Evolutionary conservation across 1,140 invertebrate species (phyloP), one percentile per base, ranked within the genome.

Genomic region (Hylyphantes graminicola): DNA sequence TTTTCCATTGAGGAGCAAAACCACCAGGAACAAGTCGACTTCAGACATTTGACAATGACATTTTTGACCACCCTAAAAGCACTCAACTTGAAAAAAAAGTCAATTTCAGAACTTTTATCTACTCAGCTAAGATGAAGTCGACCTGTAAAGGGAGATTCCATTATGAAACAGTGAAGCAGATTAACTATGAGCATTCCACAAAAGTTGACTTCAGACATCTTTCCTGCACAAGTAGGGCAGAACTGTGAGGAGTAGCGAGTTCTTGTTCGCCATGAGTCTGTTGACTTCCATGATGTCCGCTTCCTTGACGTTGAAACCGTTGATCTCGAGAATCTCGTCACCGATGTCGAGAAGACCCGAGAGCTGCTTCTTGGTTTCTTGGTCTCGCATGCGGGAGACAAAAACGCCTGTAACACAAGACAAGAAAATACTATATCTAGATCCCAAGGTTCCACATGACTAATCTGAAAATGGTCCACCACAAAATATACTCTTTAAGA

Each of bases 321-420:
- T 88, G 53, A 90, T 88, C 76, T 89, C 89, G 10, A 89, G 61
- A 55, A 90, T 89, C 83, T 90, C 88, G 74, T 90, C 90, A 4
- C 90, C 90, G 13, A 90, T 86, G 51, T 85, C 85, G 0, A 90
- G 72, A 5, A 90, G 77, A 15, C 90, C 89, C 6, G 88, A 86
- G 75, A 89, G 88, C 35, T 87, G 79, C 11, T 87, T 87, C 67
- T 87, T 86, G 5, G 88, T 87, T 75, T 87, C 76, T 35, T 79
- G 85, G 35, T 88, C 89, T 57, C 86, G 81, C 85, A 90, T 88
- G 63, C 89, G 57, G 10, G 89, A 89, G 9, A 90, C 87, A 85
- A 89, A 89, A 13, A 90, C 87, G 68, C 89, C 89, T 90, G 86
- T 17, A 88, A 88, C 80, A 61, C 35, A 57, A 63, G 7, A 19